Evolutionary conservation across 2,797 vertebrate genomes (phyloP), one percentile per base, ranked within the genome.

Genomic region (Anabas testudineus): DNA sequence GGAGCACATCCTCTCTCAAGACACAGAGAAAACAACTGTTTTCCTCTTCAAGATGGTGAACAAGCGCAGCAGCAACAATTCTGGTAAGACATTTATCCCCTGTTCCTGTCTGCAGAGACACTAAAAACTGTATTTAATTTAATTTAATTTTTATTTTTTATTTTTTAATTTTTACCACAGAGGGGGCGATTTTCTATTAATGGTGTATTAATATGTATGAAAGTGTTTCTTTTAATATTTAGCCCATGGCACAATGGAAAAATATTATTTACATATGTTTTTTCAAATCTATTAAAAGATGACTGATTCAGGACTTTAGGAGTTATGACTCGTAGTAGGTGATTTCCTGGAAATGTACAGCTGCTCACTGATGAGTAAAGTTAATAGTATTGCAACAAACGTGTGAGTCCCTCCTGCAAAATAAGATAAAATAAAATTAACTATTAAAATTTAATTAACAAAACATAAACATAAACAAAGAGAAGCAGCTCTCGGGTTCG

Each of bases 81-180:
- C 47, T 21, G 84, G 88, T 90, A 28, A 84, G 80, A 78, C 14
- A 36, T 47, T 24, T n/a, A 4, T n/a, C 45, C 12, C 19, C 67
- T 1, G 2, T 45, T 2, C 49, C 46, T 6, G 30, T 39, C 43
- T 14, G 26, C 36, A 63, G 42, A 26, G 1, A 61, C n/a, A n/a
- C n/a, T n/a, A n/a, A 9, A 6, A 49, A 21, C 18, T 37, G 10
- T 12, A 34, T 26, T 47, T 34, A n/a, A 43, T 18, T n/a, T n/a
- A n/a, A n/a, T n/a, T n/a, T n/a, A n/a, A n/a, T n/a, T n/a, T n/a
- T n/a, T n/a, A n/a, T n/a, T n/a, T n/a, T n/a, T n/a, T n/a, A n/a
- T n/a, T n/a, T n/a, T n/a, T 45, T 30, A 52, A 64, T 64, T 5
- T 37, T 16, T 51, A 28, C 3, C 9, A 22, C 4, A 16, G 28